A percentile compares a stretch with the other conserved stretches of the same genome.
phyloP scores from a whole-genome alignment of 53 echinoderm and acorn worm species.

The Zoroaster sp. region DNA sequence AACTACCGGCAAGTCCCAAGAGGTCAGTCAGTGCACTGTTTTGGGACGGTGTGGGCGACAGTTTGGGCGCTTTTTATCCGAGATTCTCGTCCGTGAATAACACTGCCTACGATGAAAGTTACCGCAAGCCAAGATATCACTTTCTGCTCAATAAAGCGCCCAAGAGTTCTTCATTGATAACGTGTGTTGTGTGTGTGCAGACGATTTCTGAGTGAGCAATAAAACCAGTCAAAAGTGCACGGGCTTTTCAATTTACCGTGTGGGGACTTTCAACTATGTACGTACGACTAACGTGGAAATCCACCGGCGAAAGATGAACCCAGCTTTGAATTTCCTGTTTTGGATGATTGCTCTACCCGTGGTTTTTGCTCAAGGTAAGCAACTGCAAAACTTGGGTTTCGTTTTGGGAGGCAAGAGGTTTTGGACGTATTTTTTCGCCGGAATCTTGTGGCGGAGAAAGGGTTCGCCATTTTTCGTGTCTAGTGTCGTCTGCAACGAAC shows the following conservation, averaged over 20 bases:
- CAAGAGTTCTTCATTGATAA: conserved; percentile 33
- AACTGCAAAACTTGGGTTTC: conserved; percentile 23
- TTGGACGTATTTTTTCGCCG: conserved; percentile 26
- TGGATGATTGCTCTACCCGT: conserved; percentile 35
- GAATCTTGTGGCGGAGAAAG: no score
- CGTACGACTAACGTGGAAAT: neutral
- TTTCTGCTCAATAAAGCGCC: conserved; percentile 37
- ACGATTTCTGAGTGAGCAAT: neutral
- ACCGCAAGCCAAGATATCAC: neutral
- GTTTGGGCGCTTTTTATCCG: conserved; percentile 17
- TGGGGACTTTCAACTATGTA: neutral
- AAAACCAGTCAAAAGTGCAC: conserved; percentile 38
- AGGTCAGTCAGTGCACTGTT: conserved; percentile 49
- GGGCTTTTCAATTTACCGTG: conserved; percentile 17
- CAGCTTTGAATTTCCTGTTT: neutral
- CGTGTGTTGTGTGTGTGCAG: neutral
- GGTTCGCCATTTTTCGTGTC: neutral
- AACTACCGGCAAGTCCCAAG: conserved; percentile 55
- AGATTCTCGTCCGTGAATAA: neutral
- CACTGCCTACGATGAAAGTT: neutral
- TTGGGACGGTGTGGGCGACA: conserved; percentile 5
- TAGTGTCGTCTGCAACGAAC: neutral
- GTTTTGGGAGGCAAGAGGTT: conserved; percentile 17
- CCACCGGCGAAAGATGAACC: neutral
- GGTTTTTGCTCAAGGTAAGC: conserved; percentile 67